Conservation (phyloP, 2,113 vertebrate species). For the Aleadryas rufinucha region DNA sequence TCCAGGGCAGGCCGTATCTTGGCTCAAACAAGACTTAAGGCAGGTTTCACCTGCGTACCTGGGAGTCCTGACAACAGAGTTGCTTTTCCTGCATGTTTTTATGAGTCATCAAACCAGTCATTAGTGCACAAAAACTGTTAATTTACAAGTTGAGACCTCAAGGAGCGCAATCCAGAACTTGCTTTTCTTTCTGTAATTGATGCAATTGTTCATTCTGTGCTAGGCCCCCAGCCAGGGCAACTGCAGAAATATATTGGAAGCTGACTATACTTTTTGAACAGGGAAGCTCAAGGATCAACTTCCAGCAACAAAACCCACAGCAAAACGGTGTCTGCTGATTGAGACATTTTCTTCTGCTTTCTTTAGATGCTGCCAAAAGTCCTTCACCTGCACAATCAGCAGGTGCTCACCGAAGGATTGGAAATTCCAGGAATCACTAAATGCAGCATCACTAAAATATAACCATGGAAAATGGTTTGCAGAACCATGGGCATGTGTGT, state of each 20-base stretch:
- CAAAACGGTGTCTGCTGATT: background rate
- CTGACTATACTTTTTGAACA: background rate
- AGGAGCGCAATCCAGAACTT: background rate
- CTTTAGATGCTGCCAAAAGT: background rate
- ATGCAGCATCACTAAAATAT: background rate
- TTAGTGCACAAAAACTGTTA: conserved; percentile 13
- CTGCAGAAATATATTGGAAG: background rate
- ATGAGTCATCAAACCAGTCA: conserved; percentile 23
- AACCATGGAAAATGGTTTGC: background rate
- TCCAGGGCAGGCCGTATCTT: background rate
- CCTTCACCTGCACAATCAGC: background rate
- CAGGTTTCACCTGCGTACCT: background rate
- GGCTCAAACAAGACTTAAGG: background rate
- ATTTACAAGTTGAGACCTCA: background rate
- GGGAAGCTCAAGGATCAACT: background rate
- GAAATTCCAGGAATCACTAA: background rate
- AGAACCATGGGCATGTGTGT: fast-evolving
- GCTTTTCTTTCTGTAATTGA: background rate
- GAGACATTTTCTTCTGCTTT: background rate
- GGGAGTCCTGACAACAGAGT: background rate
- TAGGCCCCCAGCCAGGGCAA: background rate
- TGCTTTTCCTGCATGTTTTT: background rate
- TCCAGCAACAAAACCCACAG: background rate
- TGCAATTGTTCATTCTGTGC: background rate
- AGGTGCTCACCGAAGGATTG: background rate